Conservation (phyloP, 2,113 vertebrate genomes). For the Ascaphus truei region DNA sequence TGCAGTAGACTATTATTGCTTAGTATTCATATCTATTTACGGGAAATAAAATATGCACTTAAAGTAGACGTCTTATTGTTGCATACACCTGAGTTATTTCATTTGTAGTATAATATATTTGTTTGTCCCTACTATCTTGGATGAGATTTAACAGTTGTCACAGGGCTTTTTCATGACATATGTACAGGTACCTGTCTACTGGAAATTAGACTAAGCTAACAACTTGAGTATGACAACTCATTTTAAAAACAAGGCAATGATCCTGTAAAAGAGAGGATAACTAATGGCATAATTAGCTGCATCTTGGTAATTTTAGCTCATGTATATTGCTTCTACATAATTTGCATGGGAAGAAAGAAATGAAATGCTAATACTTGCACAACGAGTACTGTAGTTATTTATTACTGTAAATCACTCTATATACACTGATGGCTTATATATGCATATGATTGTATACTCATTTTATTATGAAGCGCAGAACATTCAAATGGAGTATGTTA, state of each 20-base stretch:
- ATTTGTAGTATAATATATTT: no score
- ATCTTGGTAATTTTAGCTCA: slow-evolving; percentile 22
- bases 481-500: no score
- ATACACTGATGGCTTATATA: background rate
- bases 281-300: slow-evolving; percentile 16
- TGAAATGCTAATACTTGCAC: background rate
- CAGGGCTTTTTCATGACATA: background rate
- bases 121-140: no score
- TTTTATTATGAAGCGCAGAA: no score
- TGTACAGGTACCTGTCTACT: background rate
- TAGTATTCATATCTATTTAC: no score
- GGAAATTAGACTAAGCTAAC: background rate
- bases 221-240: background rate
- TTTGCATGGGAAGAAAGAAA: background rate
- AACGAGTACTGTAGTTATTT: slow-evolving; percentile 6
- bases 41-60: no score
- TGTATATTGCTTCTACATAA: slow-evolving; percentile 25
- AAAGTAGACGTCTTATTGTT: no score
- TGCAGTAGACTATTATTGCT: no score
- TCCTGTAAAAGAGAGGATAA: background rate
- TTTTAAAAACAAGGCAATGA: background rate
- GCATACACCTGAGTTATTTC: no score
- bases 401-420: background rate
- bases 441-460: background rate
- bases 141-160: background rate